These are phyloP conservation scores for Gopherus flavomarginatus DNA, from an alignment of 2,113 vertebrate species.

Conservation along the genomic window DNA sequence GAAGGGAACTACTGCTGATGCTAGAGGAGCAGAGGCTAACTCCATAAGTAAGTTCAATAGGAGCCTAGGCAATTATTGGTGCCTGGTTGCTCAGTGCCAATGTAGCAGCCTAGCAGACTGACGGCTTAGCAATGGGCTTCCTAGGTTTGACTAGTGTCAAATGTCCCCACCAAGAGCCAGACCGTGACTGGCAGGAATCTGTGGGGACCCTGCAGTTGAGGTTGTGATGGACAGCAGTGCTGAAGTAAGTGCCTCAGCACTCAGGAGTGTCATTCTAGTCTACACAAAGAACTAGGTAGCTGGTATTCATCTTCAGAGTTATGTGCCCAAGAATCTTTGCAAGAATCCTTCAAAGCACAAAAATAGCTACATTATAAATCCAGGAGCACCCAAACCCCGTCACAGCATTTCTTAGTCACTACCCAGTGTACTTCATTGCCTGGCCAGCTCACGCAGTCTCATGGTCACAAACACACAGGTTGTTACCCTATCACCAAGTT, in stretches of 20 bases:
- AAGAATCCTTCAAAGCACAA: not conserved
- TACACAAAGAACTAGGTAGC: not conserved
- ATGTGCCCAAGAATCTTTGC: not conserved
- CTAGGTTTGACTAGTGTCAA: not conserved
- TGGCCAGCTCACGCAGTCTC: not conserved
- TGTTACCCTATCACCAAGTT: not conserved
- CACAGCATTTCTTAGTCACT: too few relatives aligned
- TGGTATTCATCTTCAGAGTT: not conserved
- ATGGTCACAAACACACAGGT: not conserved
- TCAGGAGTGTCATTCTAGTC: fast-evolving
- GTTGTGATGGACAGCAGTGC: fast-evolving
- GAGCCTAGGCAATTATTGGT: too few relatives aligned
- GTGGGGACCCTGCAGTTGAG: not conserved
- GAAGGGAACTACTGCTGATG: not conserved
- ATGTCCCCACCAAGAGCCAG: not conserved
- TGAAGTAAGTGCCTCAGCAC: too few relatives aligned
- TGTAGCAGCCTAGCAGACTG: not conserved
- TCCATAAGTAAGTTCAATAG: too few relatives aligned
- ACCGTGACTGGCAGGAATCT: not conserved
- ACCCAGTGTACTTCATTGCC: not conserved
- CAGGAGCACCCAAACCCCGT: not conserved
- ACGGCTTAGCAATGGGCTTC: too few relatives aligned
- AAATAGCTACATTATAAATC: not conserved
- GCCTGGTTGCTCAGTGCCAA: too few relatives aligned
- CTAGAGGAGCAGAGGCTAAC: not conserved